Evolutionary conservation across 2,888 invertebrate genomes (phyloP).

Genomic region (Lordiphosa andalusiaca): DNA sequence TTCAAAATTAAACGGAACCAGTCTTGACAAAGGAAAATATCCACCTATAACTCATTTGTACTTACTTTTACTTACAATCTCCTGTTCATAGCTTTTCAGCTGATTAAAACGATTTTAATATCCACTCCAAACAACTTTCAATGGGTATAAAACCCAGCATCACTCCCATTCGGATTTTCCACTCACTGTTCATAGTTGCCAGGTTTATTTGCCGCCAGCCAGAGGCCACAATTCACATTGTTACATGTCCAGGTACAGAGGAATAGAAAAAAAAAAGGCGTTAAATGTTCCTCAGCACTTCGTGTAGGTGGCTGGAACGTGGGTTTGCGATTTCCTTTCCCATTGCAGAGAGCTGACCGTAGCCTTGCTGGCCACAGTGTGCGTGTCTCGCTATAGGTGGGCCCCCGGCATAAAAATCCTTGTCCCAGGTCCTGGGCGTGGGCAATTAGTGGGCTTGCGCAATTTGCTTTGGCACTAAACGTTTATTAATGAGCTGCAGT

Average conservation of each 20-base stretch:
- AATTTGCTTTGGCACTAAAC: constrained; percentile 53
- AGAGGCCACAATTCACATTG: constrained; percentile 51
- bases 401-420: constrained; percentile 14
- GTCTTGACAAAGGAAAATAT: too few relatives aligned
- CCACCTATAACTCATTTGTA: too few relatives aligned
- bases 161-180: neutral
- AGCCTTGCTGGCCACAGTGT: constrained; percentile 15
- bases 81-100: too few relatives aligned
- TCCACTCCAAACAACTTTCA: too few relatives aligned
- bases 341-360: constrained; percentile 32
- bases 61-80: too few relatives aligned
- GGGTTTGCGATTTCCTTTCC: constrained; percentile 31
- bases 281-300: constrained; percentile 46
- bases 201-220: constrained; percentile 34
- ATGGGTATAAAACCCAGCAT: too few relatives aligned
- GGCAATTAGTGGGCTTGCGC: constrained; percentile 50
- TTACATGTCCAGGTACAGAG: constrained; percentile 33
- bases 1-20: too few relatives aligned
- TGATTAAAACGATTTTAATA: too few relatives aligned
- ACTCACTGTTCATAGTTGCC: constrained; percentile 12
- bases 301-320: constrained; percentile 38
- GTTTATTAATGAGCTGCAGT: constrained; percentile 61
- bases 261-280: constrained; percentile 45
- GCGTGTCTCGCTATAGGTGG: constrained; percentile 41
- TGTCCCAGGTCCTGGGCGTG: constrained; percentile 16